Evolutionary conservation across 1,140 invertebrate species (phyloP).

Genomic region (Procambarus virginalis): DNA sequence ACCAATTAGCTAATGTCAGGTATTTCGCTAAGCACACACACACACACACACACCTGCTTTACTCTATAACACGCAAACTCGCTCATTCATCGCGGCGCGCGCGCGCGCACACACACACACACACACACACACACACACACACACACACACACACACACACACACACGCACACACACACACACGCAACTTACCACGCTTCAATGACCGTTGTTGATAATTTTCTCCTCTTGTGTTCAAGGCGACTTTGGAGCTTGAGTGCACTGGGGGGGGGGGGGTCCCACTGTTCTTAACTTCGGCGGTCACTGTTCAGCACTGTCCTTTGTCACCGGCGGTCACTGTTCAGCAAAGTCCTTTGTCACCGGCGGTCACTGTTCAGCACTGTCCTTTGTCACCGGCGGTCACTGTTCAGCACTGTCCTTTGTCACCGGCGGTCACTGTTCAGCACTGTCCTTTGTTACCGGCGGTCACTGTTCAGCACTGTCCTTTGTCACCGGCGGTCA

Average conservation of each 20-base stretch:
- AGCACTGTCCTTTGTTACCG: neutral
- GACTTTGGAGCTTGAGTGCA: too few relatives aligned
- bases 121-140: neutral
- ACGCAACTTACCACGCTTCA: neutral
- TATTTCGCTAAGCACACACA: slow-evolving; percentile 9
- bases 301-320: too few relatives aligned
- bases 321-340: too few relatives aligned
- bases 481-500: neutral
- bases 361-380: neutral
- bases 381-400: neutral
- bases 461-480: neutral
- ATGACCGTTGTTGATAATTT: too few relatives aligned
- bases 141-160: neutral
- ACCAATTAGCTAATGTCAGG: slow-evolving; percentile 24
- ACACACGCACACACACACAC: neutral
- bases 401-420: neutral
- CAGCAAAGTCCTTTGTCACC: too few relatives aligned
- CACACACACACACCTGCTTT: neutral
- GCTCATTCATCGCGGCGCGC: neutral
- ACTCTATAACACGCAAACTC: neutral
- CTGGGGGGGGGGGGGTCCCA: too few relatives aligned
- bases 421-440: neutral
- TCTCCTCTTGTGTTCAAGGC: too few relatives aligned
- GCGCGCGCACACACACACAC: neutral
- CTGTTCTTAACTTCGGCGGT: too few relatives aligned